Conservation (phyloP, 2,797 vertebrate genomes). For the Rhinoraja longicauda region DNA sequence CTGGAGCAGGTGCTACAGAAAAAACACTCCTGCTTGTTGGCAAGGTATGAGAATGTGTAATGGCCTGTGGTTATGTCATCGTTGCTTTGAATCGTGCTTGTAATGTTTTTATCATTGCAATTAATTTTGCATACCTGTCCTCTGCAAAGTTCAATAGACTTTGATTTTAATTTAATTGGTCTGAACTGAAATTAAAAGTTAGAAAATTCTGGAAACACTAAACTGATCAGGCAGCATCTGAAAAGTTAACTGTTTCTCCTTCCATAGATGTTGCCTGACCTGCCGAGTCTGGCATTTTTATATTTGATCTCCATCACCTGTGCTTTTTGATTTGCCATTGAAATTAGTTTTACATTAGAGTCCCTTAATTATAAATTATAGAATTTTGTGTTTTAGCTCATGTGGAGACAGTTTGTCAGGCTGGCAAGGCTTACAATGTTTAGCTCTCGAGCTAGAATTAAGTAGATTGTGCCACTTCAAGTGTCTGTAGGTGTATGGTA, state of each 20-base stretch:
- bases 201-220: no score
- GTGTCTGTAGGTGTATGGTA: no score
- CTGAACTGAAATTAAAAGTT: background rate
- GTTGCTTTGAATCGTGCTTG: background rate
- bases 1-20: conserved; percentile 58
- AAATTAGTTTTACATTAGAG: no score
- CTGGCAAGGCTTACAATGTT: no score
- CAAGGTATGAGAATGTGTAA: conserved; percentile 54
- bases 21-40: conserved; percentile 70
- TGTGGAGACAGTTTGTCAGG: no score
- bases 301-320: background rate
- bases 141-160: background rate
- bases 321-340: background rate
- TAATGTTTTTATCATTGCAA: background rate
- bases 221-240: no score
- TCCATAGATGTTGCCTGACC: no score
- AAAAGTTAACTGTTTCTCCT: no score
- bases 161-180: background rate
- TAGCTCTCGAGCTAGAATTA: no score
- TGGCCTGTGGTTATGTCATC: background rate
- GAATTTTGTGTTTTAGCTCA: no score
- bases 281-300: background rate
- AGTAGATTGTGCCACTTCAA: no score
- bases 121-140: background rate
- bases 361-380: no score